phyloP scores from a whole-genome alignment of 1,140 invertebrate genomes.

The Pseudomyrmex gracilis region DNA sequence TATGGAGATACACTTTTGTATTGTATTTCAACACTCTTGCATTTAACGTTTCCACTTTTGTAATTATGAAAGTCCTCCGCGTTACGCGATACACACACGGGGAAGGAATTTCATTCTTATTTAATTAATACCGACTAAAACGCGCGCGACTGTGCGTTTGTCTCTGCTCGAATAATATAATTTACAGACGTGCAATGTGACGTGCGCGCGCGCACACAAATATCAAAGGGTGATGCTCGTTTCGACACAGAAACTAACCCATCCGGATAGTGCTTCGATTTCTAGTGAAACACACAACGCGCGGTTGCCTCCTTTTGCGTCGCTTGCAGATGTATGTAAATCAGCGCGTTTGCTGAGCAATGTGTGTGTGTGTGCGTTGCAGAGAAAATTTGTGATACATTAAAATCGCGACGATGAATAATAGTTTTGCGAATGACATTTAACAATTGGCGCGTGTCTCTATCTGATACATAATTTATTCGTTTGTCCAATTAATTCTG shows the following conservation, averaged over 20 bases:
- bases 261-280: slow-evolving; percentile 20
- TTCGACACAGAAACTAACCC: slow-evolving; percentile 34
- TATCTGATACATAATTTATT: no score
- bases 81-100: no score
- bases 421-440: slow-evolving; percentile 14
- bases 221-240: slow-evolving; percentile 36
- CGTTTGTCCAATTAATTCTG: no score
- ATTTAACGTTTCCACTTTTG: no score
- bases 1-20: no score
- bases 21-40: no score
- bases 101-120: no score
- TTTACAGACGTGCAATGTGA: slow-evolving; percentile 21
- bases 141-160: slow-evolving; percentile 20
- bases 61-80: no score
- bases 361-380: neutral
- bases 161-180: slow-evolving; percentile 44
- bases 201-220: neutral
- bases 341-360: neutral
- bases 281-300: slow-evolving; percentile 35
- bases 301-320: slow-evolving; percentile 35
- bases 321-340: slow-evolving; percentile 41
- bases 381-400: slow-evolving; percentile 19
- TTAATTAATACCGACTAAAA: no score
- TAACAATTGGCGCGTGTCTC: slow-evolving; percentile 7
- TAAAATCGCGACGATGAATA: neutral